Base-by-base conservation (phyloP, 2,113 vertebrate species). In the Nannospalax galili region DNA sequence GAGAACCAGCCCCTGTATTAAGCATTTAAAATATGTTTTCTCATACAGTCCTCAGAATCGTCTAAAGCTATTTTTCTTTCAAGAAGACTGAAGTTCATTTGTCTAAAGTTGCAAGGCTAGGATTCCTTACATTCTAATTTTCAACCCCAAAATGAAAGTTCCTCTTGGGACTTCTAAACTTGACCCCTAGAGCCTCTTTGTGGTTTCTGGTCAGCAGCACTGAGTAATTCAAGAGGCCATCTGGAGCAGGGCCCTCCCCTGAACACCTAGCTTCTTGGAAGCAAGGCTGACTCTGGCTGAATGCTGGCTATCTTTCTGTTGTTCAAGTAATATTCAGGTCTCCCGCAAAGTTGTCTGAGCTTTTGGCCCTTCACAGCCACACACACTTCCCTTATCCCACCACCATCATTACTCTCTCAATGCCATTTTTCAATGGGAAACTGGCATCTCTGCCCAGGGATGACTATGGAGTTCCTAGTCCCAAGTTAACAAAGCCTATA, bases 301-400 rank as follows among this genome's bases (percentile, higher is more conserved):
- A 85, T 56, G 65, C 69, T 79, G 67, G 79, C 40, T 35, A 7
- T 92, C 37, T 88, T 77, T 62, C 37, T 70, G 62, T 78, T 85
- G 56, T 78, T 92, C 8, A 35, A 95, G 62, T 81, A 95, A 62
- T 88, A 85, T 26, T 80, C 64, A 22, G 32, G 48, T 56, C 78
- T 35, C 58, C 42, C n/a, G n/a, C n/a, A n/a, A n/a, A 75, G 75
- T 77, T 92, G 45, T 92, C 81, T 88, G 28, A 90, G 28, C 48
- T 9, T 19, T 22, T 69, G 60, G 73, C 58, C 30, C 22, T 56
- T 93, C 75, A 73, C 22, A 74, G 32, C 67, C 58, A 24, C 58
- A 74, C 48, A 52, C 65, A 45, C 52, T 40, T 4, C 6, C 3
- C 15, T 20, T 12, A 26, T 19, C 11, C 1, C 69, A 56, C 56